Evolutionary conservation across 2,888 invertebrate species (phyloP).

Genomic region (Mimachlamys varia): DNA sequence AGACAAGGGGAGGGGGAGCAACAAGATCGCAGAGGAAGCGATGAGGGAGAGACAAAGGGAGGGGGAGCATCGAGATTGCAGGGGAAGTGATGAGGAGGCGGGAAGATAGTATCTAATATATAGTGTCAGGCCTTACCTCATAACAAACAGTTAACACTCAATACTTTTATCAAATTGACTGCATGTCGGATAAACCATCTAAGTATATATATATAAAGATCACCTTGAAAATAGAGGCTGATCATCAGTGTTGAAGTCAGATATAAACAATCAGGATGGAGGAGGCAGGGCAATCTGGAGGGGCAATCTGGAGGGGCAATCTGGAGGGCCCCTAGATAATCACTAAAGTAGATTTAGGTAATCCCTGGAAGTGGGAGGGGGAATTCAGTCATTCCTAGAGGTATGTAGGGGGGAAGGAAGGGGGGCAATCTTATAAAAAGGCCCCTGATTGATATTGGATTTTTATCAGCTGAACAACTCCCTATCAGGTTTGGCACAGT

Average conservation of each 20-base stretch:
- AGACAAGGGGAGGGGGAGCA: no score
- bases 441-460: not conserved
- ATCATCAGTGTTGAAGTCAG: not conserved
- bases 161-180: not conserved
- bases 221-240: not conserved
- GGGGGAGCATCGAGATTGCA: no score
- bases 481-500: slow-evolving; percentile 29
- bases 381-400: not conserved
- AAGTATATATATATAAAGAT: not conserved
- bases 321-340: no score
- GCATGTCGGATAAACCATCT: not conserved
- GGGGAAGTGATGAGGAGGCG: no score
- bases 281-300: not conserved
- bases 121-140: not conserved
- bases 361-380: not conserved
- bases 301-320: not conserved
- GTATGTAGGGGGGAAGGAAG: not conserved
- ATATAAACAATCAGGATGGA: not conserved
- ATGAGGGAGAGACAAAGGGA: no score
- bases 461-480: not conserved
- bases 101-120: not conserved
- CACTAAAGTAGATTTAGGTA: not conserved
- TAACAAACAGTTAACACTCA: not conserved
- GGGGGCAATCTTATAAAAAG: not conserved
- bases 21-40: no score